phyloP scores from a whole-genome alignment of 23 tunicate species.

The Halocynthia roretzi region DNA sequence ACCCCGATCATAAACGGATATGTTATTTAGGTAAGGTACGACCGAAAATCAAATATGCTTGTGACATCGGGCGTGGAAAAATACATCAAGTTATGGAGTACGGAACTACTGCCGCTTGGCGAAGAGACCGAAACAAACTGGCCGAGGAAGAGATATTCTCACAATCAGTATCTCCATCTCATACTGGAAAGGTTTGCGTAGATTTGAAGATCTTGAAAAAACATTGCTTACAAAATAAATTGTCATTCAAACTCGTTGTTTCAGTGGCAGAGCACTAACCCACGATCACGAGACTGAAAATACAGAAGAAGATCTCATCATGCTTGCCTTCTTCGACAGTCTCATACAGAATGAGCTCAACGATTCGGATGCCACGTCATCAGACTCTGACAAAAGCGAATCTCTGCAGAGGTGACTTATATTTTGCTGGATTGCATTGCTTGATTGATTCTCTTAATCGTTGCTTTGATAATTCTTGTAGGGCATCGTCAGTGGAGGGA shows the following conservation, averaged over 20 bases:
- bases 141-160: conserved; percentile 32
- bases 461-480: neutral
- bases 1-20: neutral
- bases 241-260: neutral
- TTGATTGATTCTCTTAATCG: neutral
- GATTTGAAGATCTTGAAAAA: neutral
- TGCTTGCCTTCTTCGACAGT: conserved; percentile 89
- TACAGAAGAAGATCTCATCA: conserved; percentile 60
- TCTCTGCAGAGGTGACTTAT: neutral
- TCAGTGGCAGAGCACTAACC: conserved; percentile 33
- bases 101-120: conserved; percentile 16
- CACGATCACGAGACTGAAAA: conserved; percentile 56
- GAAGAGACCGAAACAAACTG: neutral
- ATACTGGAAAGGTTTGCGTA: conserved; percentile 32
- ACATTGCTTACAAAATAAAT: neutral
- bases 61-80: conserved; percentile 80
- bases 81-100: conserved; percentile 46
- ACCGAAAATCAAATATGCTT: conserved; percentile 32
- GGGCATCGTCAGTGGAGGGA: neutral
- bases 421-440: neutral
- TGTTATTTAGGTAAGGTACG: conserved; percentile 55
- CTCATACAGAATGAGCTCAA: conserved; percentile 48
- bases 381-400: conserved; percentile 2
- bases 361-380: conserved; percentile 18
- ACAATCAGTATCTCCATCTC: conserved; percentile 49